Percentiles rank a stretch among this genome's conserved stretches.
Conservation (phyloP, 2,113 vertebrate genomes). For the Pagrus major region DNA sequence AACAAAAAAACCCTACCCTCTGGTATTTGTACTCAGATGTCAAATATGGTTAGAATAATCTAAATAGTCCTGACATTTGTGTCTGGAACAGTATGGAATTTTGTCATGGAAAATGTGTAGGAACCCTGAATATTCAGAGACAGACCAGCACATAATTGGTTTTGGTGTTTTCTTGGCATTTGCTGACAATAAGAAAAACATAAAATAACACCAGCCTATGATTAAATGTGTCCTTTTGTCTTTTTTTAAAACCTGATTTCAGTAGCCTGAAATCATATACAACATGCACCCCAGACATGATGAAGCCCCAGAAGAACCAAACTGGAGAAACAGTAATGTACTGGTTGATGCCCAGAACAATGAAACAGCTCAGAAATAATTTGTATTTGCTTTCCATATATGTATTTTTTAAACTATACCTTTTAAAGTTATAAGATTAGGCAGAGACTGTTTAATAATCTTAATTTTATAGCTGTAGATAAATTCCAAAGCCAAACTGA, state of each 20-base stretch:
- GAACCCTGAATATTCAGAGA: too few relatives aligned
- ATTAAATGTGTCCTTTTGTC: too few relatives aligned
- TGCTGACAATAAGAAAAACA: not conserved
- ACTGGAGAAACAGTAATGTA: not conserved
- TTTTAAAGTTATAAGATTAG: not conserved
- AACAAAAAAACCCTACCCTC: too few relatives aligned
- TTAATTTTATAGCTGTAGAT: not conserved
- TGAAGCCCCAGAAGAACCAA: not conserved
- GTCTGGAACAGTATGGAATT: too few relatives aligned
- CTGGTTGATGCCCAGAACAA: not conserved
- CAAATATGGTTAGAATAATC: too few relatives aligned
- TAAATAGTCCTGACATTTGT: too few relatives aligned
- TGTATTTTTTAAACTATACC: not conserved
- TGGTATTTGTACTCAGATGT: too few relatives aligned
- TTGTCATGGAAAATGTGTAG: too few relatives aligned
- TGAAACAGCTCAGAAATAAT: not conserved
- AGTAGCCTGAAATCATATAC: not conserved
- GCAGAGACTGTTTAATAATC: not conserved
- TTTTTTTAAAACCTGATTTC: not conserved
- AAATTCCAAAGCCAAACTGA: not conserved
- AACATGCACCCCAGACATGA: not conserved
- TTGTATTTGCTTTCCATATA: not conserved
- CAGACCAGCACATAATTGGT: too few relatives aligned
- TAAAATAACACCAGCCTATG: not conserved
- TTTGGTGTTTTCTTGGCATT: not conserved